These are phyloP conservation scores for Oryzias dopingdopingensis DNA, from an alignment of 2,797 vertebrate species.

Conservation along the genomic window DNA sequence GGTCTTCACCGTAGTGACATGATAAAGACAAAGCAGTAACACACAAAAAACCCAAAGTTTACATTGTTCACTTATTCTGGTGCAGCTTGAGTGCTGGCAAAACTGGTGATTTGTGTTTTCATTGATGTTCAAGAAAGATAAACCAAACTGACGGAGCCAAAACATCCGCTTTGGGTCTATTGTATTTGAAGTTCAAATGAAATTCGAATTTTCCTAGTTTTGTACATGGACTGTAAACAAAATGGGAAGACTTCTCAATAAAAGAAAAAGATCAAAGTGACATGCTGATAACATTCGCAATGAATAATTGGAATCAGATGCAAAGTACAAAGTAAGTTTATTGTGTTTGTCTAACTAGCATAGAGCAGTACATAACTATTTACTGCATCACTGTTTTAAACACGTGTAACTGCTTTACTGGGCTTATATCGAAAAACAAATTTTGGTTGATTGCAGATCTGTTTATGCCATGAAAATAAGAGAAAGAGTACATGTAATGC, in stretches of 20 bases:
- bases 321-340: not conserved
- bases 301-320: slow-evolving; percentile 4
- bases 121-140: slow-evolving; percentile 16
- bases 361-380: too few relatives aligned
- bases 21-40: not conserved
- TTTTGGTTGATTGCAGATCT: not conserved
- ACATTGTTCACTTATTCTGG: not conserved
- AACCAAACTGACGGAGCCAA: slow-evolving; percentile 13
- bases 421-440: not conserved
- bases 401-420: too few relatives aligned
- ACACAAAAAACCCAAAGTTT: not conserved
- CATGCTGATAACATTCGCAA: not conserved
- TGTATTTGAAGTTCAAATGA: slow-evolving; percentile 4
- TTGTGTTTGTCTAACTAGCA: too few relatives aligned
- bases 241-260: not conserved
- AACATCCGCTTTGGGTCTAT: slow-evolving; percentile 19
- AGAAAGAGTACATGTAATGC: not conserved
- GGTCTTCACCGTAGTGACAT: slow-evolving; percentile 19
- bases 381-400: too few relatives aligned
- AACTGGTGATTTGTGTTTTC: slow-evolving; percentile 13
- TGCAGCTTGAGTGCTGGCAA: not conserved
- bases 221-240: not conserved
- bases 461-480: not conserved
- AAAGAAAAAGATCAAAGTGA: slow-evolving; percentile 3
- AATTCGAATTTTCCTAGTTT: slow-evolving; percentile 9